Evolutionary conservation across 2,888 invertebrate genomes (phyloP).

Genomic region (Rhaphigaster nebulosa): DNA sequence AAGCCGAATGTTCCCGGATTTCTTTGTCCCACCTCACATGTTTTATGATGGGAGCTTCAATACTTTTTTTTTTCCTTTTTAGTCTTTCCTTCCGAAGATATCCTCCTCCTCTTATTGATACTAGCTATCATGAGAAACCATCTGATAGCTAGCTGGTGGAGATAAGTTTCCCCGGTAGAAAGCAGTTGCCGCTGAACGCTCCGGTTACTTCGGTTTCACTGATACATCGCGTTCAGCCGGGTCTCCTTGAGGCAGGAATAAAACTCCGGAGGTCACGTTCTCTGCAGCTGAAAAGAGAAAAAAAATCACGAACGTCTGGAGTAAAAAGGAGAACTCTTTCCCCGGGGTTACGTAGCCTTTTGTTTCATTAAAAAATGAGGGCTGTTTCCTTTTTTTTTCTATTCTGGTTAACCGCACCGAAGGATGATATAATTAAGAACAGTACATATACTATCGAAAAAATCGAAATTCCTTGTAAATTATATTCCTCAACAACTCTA

Average conservation of each 20-base stretch:
- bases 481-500: too few relatives aligned
- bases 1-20: background rate
- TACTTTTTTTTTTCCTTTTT: background rate
- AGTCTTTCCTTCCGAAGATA: background rate
- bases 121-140: constrained; percentile 28
- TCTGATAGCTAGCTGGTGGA: background rate
- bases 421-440: background rate
- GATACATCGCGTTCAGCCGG: constrained; percentile 15
- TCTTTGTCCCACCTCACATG: background rate
- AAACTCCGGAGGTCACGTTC: constrained; percentile 39
- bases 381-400: background rate
- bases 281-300: background rate
- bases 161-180: constrained; percentile 43
- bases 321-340: constrained; percentile 32
- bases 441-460: background rate
- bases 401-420: background rate
- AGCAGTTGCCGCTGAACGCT: constrained; percentile 18
- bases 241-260: constrained; percentile 47
- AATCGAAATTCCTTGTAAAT: too few relatives aligned
- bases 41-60: background rate
- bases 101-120: background rate
- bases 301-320: constrained; percentile 36
- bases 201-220: constrained; percentile 24
- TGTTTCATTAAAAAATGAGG: constrained; percentile 10
- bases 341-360: constrained; percentile 9